phyloP scores from a whole-genome alignment of 2,113 vertebrate species.

The Pangasianodon hypophthalmus region DNA sequence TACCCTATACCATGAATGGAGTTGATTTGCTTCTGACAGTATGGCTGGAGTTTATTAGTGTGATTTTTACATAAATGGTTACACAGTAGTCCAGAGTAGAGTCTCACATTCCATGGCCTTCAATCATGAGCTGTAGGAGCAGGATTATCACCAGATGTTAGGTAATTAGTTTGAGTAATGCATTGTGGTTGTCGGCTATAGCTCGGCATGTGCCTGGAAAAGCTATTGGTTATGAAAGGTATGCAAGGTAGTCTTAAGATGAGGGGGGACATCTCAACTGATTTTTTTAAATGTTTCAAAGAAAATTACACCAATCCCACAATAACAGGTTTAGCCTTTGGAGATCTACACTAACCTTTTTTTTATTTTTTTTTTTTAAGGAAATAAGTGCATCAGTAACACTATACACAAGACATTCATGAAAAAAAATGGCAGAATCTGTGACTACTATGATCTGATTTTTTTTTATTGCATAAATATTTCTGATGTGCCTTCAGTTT shows the following conservation, averaged over 20 bases:
- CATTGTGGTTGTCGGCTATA: conserved; percentile 36
- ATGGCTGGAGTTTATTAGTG: conserved; percentile 27
- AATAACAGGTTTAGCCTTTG: conserved; percentile 1
- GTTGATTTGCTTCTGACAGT: background rate
- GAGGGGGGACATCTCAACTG: conserved; percentile 43
- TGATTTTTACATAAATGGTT: conserved; percentile 20
- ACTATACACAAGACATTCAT: background rate
- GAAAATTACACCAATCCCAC: conserved; percentile 7
- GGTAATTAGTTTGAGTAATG: conserved; percentile 47
- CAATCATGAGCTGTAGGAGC: conserved; percentile 15
- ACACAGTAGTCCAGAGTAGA: conserved; percentile 25
- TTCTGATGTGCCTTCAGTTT: background rate
- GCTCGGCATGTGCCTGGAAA: conserved; percentile 20
- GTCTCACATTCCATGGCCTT: conserved; percentile 43
- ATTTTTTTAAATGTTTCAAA: background rate
- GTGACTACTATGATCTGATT: background rate
- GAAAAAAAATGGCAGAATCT: background rate
- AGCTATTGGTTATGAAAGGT: conserved; percentile 49
- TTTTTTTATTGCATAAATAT: background rate
- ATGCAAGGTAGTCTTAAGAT: conserved; percentile 33
- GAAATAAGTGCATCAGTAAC: background rate
- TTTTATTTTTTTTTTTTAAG: background rate
- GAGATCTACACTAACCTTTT: background rate
- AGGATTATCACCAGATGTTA: conserved; percentile 46
- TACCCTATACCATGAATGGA: background rate